Base-by-base conservation (phyloP, 92 coral and sea anemone species). In the Montipora capitata region DNA sequence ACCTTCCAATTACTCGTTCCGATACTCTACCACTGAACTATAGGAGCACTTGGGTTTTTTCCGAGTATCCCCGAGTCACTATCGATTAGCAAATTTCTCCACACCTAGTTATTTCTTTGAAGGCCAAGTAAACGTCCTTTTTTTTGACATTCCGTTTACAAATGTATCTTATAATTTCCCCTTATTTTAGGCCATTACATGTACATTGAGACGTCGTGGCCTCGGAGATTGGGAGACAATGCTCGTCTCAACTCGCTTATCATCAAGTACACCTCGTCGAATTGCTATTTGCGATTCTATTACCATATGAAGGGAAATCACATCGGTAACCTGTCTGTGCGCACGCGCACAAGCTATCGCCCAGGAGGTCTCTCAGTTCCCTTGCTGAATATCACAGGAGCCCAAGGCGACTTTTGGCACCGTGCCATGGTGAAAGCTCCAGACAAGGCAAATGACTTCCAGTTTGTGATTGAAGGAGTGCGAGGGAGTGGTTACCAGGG, bases 141-240 rank as follows among this genome's bases (percentile, higher is more conserved):
- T 10, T 13, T 51, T 16, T 54, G 3, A 10, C 10, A 52, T 44
- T 41, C 6, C 4, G 16, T 39, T 9, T 54, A 8, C 41, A 8
- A n/a, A 5, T 18, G 3, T 62, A 40, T 3, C 6, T 16, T n/a
- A 20, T 57, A 0, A 3, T 1, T 13, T 41, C 2, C 41, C 20
- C 20, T 7, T 45, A 13, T 13, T 49, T 1, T 40, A 97, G 99
- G 99, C 17, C 99, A 90, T 72, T 97, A 97, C 86, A 58, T 97
- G 80, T 97, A 96, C 93, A 90, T 91, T 3, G 99, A 97, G 83
- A 97, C 99, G 11, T 97, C 99, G 1, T 97, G 96, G 92, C 99
- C 99, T 15, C 95, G 99, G 12, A 92, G 56, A 85, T 94, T 92
- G 1, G 99, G 99, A 7, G 99, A 97, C 74, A 91, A 91, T 64